Conservation (phyloP, 2,797 vertebrate species). For the Diplodus sargus region DNA sequence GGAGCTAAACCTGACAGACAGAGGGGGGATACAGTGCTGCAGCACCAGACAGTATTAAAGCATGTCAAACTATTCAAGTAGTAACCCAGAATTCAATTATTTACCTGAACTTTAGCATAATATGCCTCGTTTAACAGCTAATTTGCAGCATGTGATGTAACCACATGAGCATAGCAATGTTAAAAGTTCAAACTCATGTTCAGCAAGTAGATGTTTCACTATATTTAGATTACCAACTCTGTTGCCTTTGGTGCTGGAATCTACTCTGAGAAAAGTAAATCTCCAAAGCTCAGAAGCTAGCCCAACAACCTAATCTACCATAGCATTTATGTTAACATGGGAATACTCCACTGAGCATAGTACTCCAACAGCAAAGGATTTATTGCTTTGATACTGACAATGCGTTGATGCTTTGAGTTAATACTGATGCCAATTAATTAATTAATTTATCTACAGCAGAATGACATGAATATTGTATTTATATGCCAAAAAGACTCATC, state of each 20-base stretch:
- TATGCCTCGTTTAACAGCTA: background rate
- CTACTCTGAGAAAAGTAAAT: constrained; percentile 19
- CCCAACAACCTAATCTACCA: constrained; percentile 32
- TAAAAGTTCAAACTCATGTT: constrained; percentile 1
- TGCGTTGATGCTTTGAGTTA: background rate
- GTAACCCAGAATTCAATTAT: too few species aligned
- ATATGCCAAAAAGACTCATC: background rate
- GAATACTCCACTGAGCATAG: background rate
- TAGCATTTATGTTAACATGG: constrained; percentile 11
- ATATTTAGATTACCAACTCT: constrained; percentile 22
- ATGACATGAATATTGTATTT: background rate
- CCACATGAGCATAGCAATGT: background rate
- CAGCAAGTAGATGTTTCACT: background rate
- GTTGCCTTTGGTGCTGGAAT: constrained; percentile 22
- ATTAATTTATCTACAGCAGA: background rate
- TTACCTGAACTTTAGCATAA: too few species aligned
- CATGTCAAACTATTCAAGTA: too few species aligned
- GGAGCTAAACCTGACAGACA: too few species aligned
- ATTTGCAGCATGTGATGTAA: background rate
- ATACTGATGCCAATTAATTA: background rate
- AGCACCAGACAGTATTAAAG: too few species aligned
- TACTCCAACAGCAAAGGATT: constrained; percentile 1
- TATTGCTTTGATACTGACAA: constrained; percentile 14
- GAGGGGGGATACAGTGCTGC: too few species aligned
- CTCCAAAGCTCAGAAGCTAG: constrained; percentile 13